phyloP scores from a whole-genome alignment of 2,113 vertebrate species.

The Gadus chalcogrammus region DNA sequence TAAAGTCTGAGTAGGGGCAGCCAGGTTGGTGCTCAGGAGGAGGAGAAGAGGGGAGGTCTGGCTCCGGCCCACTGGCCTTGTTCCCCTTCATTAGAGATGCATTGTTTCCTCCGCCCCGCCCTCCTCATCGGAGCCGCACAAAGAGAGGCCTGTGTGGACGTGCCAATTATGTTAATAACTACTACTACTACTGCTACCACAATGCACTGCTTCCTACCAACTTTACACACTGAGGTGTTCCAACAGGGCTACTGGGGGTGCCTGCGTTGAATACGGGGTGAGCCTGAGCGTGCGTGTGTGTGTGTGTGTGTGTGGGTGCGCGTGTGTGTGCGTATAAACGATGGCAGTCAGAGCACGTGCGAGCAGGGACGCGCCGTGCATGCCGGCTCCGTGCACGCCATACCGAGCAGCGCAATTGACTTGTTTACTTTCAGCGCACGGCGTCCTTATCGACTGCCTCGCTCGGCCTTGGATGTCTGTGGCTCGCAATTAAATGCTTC shows the following conservation, averaged over 20 bases:
- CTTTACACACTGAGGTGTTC: background rate
- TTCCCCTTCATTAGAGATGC: conserved; percentile 62
- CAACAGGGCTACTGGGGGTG: background rate
- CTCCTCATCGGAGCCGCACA: conserved; percentile 51
- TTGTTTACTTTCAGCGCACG: conserved; percentile 46
- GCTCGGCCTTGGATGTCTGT: conserved; percentile 44
- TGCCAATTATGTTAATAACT: conserved; percentile 54
- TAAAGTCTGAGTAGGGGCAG: conserved; percentile 59
- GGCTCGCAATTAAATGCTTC: conserved; percentile 43
- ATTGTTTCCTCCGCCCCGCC: conserved; percentile 37
- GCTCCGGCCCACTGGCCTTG: conserved; percentile 38
- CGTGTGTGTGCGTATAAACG: conserved; percentile 5
- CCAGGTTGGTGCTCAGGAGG: conserved; percentile 35
- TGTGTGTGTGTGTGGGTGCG: conserved; percentile 9
- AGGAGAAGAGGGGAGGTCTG: conserved; percentile 31
- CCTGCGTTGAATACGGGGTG: background rate
- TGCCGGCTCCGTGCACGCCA: background rate
- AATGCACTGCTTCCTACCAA: conserved; percentile 5
- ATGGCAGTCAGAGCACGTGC: conserved; percentile 1
- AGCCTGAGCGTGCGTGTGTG: background rate
- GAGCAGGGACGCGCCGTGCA: too few species aligned
- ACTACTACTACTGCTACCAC: conserved; percentile 22
- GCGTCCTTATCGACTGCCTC: conserved; percentile 44
- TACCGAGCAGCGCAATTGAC: conserved; percentile 39
- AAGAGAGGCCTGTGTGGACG: conserved; percentile 48